Percentiles rank a stretch among this genome's conserved stretches.
These are phyloP conservation scores for Psettodes erumei DNA, from an alignment of 2,113 vertebrate species.

Conservation along the genomic window DNA sequence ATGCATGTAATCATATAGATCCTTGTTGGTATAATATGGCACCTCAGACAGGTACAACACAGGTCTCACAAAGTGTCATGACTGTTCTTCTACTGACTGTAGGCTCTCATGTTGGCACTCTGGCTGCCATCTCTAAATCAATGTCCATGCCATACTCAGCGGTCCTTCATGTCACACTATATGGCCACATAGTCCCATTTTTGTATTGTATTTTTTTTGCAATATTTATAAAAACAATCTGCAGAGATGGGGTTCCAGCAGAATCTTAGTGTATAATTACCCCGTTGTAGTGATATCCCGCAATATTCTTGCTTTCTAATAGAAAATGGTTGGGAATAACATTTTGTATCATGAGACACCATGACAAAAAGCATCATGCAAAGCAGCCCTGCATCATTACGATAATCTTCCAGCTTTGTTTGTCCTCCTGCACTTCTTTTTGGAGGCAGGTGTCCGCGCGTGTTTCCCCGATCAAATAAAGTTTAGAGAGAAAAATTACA, in stretches of 20 bases:
- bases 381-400: not conserved
- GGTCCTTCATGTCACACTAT: too few relatives aligned
- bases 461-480: constrained; percentile 3
- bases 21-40: not conserved
- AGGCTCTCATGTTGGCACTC: not conserved
- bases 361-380: not conserved
- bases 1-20: not conserved
- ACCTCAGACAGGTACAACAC: not conserved
- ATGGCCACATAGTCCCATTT: too few relatives aligned
- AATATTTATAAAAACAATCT: too few relatives aligned
- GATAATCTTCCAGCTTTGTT: not conserved
- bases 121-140: too few relatives aligned
- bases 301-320: not conserved
- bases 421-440: not conserved
- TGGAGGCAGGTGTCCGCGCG: not conserved
- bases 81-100: not conserved
- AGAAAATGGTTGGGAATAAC: not conserved
- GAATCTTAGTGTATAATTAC: too few relatives aligned
- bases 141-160: too few relatives aligned
- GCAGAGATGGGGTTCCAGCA: not conserved
- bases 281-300: not conserved
- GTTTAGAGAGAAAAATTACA: not conserved
- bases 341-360: not conserved
- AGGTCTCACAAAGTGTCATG: not conserved
- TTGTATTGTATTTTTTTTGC: not conserved